Conservation (phyloP, 2,888 invertebrate genomes). For the Ferdinandea cuprea region DNA sequence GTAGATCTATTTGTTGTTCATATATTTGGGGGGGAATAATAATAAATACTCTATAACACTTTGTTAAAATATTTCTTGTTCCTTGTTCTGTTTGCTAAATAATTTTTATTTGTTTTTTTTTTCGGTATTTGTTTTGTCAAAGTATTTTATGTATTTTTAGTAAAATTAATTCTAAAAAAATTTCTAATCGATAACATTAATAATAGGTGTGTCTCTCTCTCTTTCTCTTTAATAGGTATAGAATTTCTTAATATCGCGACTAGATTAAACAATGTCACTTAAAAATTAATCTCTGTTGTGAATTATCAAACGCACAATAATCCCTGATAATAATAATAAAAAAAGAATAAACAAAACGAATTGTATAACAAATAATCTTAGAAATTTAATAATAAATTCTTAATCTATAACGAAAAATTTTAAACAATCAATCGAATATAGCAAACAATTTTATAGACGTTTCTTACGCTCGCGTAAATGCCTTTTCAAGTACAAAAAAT, state of each 20-base stretch:
- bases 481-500: constrained; percentile 16
- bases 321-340: constrained; percentile 26
- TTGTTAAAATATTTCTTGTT: constrained; percentile 44
- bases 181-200: constrained; percentile 57
- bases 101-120: constrained; percentile 12
- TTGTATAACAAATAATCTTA: constrained; percentile 41
- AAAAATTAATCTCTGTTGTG: constrained; percentile 18
- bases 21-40: constrained; percentile 21
- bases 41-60: constrained; percentile 65
- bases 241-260: constrained; percentile 56
- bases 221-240: constrained; percentile 18
- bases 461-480: constrained; percentile 26
- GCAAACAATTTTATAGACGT: constrained; percentile 6
- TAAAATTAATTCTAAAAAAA: constrained; percentile 43
- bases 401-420: constrained; percentile 24
- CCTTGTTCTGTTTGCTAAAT: constrained; percentile 12
- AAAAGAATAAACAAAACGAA: constrained; percentile 11
- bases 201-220: constrained; percentile 28
- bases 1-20: constrained; percentile 26
- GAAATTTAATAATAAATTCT: constrained; percentile 42
- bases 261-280: constrained; percentile 56
- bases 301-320: constrained; percentile 22
- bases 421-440: constrained; percentile 15
- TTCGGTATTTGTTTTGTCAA: constrained; percentile 15
- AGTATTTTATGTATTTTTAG: constrained; percentile 15